Evolutionary conservation across 2,888 invertebrate species (phyloP).

Genomic region (Cerceris ruficornis): DNA sequence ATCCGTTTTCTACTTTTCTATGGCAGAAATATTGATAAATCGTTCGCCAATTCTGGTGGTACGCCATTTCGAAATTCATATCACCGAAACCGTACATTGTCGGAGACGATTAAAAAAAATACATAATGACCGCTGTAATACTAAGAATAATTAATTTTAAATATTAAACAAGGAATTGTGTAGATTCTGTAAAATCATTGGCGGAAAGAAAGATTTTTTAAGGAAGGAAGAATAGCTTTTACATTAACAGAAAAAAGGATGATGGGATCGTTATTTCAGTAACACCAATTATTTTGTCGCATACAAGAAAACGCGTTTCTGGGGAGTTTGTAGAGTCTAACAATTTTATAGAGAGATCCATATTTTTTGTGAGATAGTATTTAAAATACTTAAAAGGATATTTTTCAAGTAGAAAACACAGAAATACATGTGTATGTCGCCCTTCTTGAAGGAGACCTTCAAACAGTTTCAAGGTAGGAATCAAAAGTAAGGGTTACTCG

Average conservation of each 20-base stretch:
- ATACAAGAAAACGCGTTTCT: constrained; percentile 50
- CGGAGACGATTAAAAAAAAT: constrained; percentile 7
- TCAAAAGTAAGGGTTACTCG: constrained; percentile 64
- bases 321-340: constrained; percentile 63
- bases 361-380: constrained; percentile 79
- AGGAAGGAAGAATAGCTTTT: not conserved
- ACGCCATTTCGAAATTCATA: constrained; percentile 39
- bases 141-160: not conserved
- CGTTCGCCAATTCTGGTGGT: constrained; percentile 44
- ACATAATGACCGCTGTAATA: constrained; percentile 18
- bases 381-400: constrained; percentile 72
- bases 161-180: constrained; percentile 17
- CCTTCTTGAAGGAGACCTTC: constrained; percentile 69
- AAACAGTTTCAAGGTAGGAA: constrained; percentile 73
- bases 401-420: constrained; percentile 73
- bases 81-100: constrained; percentile 38
- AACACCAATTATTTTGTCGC: constrained; percentile 43
- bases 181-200: constrained; percentile 5
- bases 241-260: constrained; percentile 3
- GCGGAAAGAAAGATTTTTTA: constrained; percentile 9
- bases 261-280: constrained; percentile 33
- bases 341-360: constrained; percentile 77
- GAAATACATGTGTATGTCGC: constrained; percentile 48
- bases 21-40: constrained; percentile 46
- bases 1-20: constrained; percentile 47